Evolutionary conservation across 92 coral and sea anemone species (phyloP).

Genomic region (Bergia puertoricense): DNA sequence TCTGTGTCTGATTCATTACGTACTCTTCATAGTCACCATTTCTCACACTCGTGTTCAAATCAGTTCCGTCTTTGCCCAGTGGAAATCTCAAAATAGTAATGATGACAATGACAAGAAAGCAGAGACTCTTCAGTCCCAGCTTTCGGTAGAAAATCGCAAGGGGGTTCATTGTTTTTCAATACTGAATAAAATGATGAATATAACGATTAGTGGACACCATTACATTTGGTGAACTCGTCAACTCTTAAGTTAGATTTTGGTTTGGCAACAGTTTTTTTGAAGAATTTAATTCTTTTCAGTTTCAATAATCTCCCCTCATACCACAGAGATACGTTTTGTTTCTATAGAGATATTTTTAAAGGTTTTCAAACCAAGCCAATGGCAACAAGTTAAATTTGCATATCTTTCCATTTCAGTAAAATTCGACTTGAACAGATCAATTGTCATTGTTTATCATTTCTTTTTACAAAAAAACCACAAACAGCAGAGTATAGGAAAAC

Average conservation of each 20-base stretch:
- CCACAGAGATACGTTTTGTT: background rate
- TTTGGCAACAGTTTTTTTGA: background rate
- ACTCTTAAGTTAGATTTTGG: background rate
- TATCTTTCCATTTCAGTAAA: too few relatives aligned
- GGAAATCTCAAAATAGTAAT: background rate
- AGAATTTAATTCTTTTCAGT: background rate
- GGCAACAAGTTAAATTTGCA: too few relatives aligned
- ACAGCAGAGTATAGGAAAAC: too few relatives aligned
- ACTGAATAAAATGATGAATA: background rate
- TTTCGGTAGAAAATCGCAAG: background rate
- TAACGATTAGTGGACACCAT: too few relatives aligned
- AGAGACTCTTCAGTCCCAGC: constrained; percentile 3
- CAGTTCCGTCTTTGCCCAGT: background rate
- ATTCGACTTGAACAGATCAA: too few relatives aligned
- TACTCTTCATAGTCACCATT: background rate
- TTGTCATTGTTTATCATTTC: too few relatives aligned
- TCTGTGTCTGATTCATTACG: background rate
- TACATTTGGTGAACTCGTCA: background rate
- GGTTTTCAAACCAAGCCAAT: too few relatives aligned
- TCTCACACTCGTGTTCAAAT: background rate
- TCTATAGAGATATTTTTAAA: background rate
- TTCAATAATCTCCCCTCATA: background rate
- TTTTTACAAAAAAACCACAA: too few relatives aligned
- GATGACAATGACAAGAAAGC: background rate
- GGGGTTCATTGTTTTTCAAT: background rate